phyloP scores from a whole-genome alignment of 2,113 vertebrate species.

The Erythrolamprus reginae region DNA sequence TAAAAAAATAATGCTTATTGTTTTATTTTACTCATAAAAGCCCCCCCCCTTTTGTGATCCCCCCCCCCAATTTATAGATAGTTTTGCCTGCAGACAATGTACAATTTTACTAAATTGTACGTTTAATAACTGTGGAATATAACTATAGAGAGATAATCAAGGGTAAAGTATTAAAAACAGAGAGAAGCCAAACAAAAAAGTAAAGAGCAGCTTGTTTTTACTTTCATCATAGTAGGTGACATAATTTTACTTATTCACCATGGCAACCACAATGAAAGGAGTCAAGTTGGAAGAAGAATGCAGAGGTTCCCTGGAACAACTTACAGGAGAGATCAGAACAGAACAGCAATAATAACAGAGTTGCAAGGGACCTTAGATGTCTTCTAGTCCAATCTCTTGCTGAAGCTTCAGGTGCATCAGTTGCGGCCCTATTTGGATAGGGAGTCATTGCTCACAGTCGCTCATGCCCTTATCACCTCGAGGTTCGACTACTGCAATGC shows the following conservation, averaged over 20 bases:
- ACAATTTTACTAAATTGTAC: too few relatives aligned
- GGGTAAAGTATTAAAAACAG: neutral
- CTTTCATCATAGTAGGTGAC: neutral
- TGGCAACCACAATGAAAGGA: neutral
- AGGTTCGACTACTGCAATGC: too few relatives aligned
- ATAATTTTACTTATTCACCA: neutral
- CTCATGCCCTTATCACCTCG: too few relatives aligned
- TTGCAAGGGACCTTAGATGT: neutral
- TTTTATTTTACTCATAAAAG: too few relatives aligned
- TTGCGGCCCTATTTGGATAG: too few relatives aligned
- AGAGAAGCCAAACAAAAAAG: too few relatives aligned
- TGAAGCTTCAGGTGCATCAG: too few relatives aligned
- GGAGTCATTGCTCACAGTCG: too few relatives aligned
- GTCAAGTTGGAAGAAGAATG: neutral
- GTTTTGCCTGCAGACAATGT: too few relatives aligned
- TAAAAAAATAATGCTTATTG: too few relatives aligned
- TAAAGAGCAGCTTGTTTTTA: neutral
- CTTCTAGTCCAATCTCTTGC: neutral
- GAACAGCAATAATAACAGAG: neutral
- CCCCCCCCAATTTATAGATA: too few relatives aligned
- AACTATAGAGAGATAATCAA: neutral
- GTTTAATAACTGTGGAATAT: neutral
- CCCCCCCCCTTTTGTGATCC: too few relatives aligned
- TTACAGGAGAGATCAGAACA: neutral
- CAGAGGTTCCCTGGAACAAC: neutral